Evolutionary conservation across 2,888 invertebrate species (phyloP).

Genomic region (Meghimatium bilineatum): DNA sequence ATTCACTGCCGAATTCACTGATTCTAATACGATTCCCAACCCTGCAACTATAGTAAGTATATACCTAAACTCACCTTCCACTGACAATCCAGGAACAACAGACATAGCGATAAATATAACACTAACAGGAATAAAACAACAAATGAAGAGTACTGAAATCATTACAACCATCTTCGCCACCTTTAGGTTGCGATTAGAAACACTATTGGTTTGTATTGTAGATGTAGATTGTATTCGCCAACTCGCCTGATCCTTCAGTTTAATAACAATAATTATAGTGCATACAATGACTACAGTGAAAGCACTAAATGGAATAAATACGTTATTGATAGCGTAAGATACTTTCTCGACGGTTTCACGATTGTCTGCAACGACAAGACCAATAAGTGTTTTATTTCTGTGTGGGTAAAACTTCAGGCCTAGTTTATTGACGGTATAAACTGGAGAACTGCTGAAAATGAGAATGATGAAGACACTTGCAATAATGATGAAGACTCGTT

Average conservation of each 20-base stretch:
- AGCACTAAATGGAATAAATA: not conserved
- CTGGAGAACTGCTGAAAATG: not conserved
- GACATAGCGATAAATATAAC: not conserved
- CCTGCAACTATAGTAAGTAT: not conserved
- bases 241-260: not conserved
- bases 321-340: not conserved
- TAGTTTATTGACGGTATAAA: not conserved
- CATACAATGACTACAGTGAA: not conserved
- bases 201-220: not conserved
- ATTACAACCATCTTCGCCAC: not conserved
- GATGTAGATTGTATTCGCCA: not conserved
- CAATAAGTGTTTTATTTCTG: conserved; percentile 3
- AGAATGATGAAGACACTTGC: conserved; percentile 2
- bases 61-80: not conserved
- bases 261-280: not conserved
- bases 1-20: not conserved
- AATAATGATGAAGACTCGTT: not conserved
- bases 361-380: not conserved
- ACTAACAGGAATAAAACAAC: not conserved
- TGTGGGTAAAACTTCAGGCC: not conserved
- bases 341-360: not conserved
- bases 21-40: not conserved
- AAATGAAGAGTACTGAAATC: not conserved
- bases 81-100: not conserved
- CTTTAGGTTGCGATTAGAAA: not conserved